Base-by-base conservation (phyloP, 2,888 invertebrate genomes). In the Chalcosyrphus nemorum region DNA sequence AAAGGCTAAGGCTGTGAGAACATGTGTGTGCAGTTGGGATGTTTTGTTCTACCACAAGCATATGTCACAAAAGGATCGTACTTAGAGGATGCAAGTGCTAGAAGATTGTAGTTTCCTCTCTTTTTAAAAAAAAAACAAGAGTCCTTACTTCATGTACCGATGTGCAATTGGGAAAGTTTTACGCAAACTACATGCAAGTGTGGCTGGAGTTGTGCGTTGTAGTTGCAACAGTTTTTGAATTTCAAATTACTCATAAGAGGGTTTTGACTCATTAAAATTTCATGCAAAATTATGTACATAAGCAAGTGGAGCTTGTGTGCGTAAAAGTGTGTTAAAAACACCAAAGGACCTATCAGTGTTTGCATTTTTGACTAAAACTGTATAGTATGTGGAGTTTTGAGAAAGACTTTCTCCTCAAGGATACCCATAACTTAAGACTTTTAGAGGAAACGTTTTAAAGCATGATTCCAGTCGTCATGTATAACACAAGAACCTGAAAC, bases 221-320 rank as follows among this genome's bases (percentile, higher is more conserved):
- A 9, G 21, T 50, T 74, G 43, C 15, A 65, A 32, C 45, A 59
- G 72, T 66, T 66, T 63, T 71, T 61, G 72, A 82, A 82, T 72
- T 77, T 76, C 63, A 81, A 81, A 81, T 81, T 71, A 59, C 71
- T 77, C 66, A 47, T 72, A 52, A 65, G 71, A n/a, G 65, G 43
- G 50, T 56, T 77, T 76, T 35, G 52, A 82, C 61, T 66, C 77
- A 82, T 82, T 82, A 82, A 82, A 76, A 77, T 77, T 72, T 63
- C 52, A 71, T 81, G 70, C 70, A 81, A 70, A 65, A 57, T 38
- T 43, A 65, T 81, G 57, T 41, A 24, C 47, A 52, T 27, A 50
- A 15, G 7, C 13, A 13, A 5, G 9, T 50, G 13, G 21, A n/a
- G n/a, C 13, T 21, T 15, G 29, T 65, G 41, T 56, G 17, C 45